Evolutionary conservation across 2,113 vertebrate genomes (phyloP).

Genomic region (Oophaga pumilio): DNA sequence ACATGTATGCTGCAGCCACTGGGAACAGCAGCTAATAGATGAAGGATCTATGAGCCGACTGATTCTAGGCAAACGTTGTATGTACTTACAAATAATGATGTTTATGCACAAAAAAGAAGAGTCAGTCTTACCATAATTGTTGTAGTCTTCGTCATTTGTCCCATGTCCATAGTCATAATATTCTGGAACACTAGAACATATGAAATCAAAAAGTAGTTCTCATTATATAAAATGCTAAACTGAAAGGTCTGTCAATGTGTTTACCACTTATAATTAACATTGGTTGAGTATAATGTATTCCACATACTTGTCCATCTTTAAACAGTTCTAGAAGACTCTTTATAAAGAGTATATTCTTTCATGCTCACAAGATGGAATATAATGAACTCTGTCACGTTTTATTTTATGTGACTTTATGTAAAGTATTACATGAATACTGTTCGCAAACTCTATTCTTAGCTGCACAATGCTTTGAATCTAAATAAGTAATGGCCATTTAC

Average conservation of each 20-base stretch:
- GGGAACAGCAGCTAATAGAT: background rate
- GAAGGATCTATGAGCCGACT: too few relatives aligned
- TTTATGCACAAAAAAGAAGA: background rate
- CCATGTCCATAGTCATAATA: conserved; percentile 94
- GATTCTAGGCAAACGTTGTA: background rate
- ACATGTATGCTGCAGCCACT: background rate
- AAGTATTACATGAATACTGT: background rate
- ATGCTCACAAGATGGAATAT: background rate
- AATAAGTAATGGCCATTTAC: too few relatives aligned
- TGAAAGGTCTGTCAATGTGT: too few relatives aligned
- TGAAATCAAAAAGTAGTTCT: background rate
- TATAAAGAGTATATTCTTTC: background rate
- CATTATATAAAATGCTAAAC: background rate
- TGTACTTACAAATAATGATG: background rate
- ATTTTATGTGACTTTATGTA: background rate
- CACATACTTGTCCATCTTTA: background rate
- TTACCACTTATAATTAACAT: background rate
- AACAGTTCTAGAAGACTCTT: background rate
- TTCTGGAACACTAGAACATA: conserved; percentile 85
- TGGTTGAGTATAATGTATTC: background rate
- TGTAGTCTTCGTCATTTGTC: conserved; percentile 88
- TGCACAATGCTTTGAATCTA: too few relatives aligned
- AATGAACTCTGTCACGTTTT: background rate
- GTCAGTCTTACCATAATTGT: conserved; percentile 88
- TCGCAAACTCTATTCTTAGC: too few relatives aligned